A percentile compares a stretch with the other conserved stretches of the same genome.
Evolutionary conservation across 92 coral and sea anemone genomes (phyloP).

Genomic region (Phymanthus crucifer): DNA sequence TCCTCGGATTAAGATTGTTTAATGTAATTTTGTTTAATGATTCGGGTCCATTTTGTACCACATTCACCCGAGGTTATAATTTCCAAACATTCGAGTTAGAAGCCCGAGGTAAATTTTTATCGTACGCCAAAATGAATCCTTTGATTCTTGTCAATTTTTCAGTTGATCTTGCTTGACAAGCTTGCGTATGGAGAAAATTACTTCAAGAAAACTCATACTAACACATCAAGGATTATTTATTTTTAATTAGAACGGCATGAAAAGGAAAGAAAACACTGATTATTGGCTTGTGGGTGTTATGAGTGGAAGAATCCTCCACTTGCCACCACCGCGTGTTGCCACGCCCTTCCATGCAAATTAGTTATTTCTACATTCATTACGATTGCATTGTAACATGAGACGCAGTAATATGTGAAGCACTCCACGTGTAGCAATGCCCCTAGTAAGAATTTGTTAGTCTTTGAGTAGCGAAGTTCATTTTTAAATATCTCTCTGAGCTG

Average conservation of each 20-base stretch:
- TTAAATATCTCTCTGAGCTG: too few species aligned
- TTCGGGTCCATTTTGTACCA: background rate
- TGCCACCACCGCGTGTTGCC: background rate
- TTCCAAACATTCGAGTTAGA: background rate
- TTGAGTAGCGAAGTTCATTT: too few species aligned
- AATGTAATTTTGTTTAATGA: constrained; percentile 1
- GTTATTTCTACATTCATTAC: too few species aligned
- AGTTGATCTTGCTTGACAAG: background rate
- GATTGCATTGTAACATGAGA: too few species aligned
- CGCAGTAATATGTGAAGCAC: too few species aligned
- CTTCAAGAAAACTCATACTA: background rate
- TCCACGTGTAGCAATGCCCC: too few species aligned
- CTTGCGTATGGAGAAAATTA: background rate
- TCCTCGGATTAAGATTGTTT: background rate
- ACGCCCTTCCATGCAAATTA: background rate
- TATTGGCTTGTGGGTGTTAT: background rate
- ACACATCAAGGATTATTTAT: background rate
- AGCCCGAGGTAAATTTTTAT: background rate
- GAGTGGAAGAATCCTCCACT: background rate
- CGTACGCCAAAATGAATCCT: background rate
- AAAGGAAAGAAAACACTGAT: background rate
- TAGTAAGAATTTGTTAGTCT: too few species aligned
- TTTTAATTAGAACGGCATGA: background rate
- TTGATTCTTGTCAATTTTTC: background rate
- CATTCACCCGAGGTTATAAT: constrained; percentile 2